Base-by-base conservation (phyloP, 2,113 vertebrate genomes). In the Gavia stellata region DNA sequence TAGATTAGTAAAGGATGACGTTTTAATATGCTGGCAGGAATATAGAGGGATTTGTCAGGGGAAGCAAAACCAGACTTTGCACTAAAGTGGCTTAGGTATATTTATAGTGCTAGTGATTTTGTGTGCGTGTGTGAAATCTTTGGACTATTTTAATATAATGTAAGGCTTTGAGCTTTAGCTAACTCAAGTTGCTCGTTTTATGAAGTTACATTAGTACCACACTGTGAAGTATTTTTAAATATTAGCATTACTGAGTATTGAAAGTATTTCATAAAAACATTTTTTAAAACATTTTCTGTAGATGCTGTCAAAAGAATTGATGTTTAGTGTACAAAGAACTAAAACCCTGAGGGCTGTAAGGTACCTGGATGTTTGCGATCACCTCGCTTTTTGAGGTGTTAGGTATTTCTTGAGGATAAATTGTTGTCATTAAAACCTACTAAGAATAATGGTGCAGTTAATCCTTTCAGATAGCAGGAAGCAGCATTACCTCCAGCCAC, bases 141-240 rank as follows among this genome's bases (percentile, higher is more conserved):
- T 63, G 96, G 91, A 92, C 92, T 86, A 62, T 94, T 95, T 94
- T 94, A 95, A 89, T 96, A 93, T 90, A 84, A 91, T 9, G 12
- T 90, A 61, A 92, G 81, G 71, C 90, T 97, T 96, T 91, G 92
- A 94, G 97, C 95, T 94, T 93, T 93, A 89, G 93, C 90, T 20
- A 88, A 89, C 90, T 94, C 63, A 13, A 87, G 66, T 92, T 94
- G 95, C 97, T 96, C 4, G 68, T 97, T 96, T 91, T 79, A 94
- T 85, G 88, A 92, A 92, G 86, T 95, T 90, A 84, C 93, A 74
- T 83, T 94, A 94, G 96, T 92, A 85, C 85, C 94, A 96, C 92
- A 95, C 90, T 97, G 96, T 97, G 96, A 97, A 95, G 94, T 96
- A 97, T 95, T 96, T 96, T 95, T 97, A 92, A 95, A 92, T 97